phyloP scores from a whole-genome alignment of 1,140 invertebrate species.

The Schlechtendalia chinensis region DNA sequence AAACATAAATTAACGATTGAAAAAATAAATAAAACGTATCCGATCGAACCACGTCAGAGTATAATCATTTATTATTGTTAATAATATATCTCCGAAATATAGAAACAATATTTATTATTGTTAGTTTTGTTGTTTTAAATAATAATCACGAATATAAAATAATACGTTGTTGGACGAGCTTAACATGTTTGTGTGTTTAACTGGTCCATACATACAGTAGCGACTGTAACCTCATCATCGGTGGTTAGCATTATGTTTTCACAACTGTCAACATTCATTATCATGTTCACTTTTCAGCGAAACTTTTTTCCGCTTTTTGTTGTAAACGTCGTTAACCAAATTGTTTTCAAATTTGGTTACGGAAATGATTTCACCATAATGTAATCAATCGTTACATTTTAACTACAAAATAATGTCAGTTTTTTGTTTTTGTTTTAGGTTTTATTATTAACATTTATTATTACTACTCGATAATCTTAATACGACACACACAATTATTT shows the following conservation, averaged over 20 bases:
- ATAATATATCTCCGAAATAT: no score
- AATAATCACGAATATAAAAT: no score
- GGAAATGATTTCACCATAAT: background rate
- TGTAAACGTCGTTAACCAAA: background rate
- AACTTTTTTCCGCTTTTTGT: background rate
- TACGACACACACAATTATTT: background rate
- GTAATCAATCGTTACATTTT: background rate
- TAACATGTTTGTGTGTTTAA: no score
- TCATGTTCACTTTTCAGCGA: background rate
- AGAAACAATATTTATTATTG: no score
- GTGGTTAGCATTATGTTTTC: background rate
- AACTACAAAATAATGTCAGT: background rate
- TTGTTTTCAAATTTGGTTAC: background rate
- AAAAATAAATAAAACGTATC: no score
- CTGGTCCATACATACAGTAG: no score
- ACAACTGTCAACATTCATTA: slow-evolving; percentile 18
- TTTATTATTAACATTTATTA: no score
- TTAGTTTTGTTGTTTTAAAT: no score
- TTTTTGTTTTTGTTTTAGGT: background rate
- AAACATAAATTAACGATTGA: no score
- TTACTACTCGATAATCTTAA: background rate
- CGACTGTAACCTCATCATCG: background rate
- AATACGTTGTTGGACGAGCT: no score
- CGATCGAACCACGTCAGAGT: no score
- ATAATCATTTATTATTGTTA: no score